Evolutionary conservation across 2,113 vertebrate species (phyloP), one percentile per base, ranked within the genome.

Genomic region (Glaucidium brasilianum): DNA sequence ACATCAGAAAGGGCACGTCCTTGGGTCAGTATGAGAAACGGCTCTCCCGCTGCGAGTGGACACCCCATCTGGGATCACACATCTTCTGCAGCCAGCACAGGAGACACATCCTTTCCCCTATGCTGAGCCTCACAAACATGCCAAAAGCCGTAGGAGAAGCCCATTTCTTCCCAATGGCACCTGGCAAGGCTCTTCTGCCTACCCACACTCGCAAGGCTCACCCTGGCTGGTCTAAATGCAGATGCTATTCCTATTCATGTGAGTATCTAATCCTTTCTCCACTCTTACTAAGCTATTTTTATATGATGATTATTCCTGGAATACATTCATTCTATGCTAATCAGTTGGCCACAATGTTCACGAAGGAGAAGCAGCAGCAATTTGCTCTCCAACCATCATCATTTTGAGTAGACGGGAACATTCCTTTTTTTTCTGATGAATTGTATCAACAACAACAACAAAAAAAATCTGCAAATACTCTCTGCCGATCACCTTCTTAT

Each of bases 211-310:
- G 1, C 62, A 82, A 59, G 71, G 77, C 92, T 97, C 97, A 89
- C 94, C 93, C 97, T 43, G 89, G 94, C 83, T 55, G 78, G 79
- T 92, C 93, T 93, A 97, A 97, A 97, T 76, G 76, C 92, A 97
- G 97, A 83, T 94, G 86, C 94, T 97, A 55, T 90, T 97, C 96
- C 97, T 97, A 98, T 97, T 98, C 98, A 97, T 97, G 95, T 92
- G 97, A 98, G 97, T 94, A 95, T 92, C 94, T 98, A 97, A 97
- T 98, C 96, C 97, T 95, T 97, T 97, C 97, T 95, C 88, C 87
- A 97, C 95, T 94, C 92, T 93, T 91, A 76, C 89, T 95, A 96
- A 97, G 97, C 97, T 98, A 98, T 98, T 98, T 98, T 98, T 98
- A 97, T 94, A 97, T 72, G 95, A 94, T 92, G 94, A 97, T 98